phyloP scores from a whole-genome alignment of 2,888 invertebrate species.

The Stenurella melanura region DNA sequence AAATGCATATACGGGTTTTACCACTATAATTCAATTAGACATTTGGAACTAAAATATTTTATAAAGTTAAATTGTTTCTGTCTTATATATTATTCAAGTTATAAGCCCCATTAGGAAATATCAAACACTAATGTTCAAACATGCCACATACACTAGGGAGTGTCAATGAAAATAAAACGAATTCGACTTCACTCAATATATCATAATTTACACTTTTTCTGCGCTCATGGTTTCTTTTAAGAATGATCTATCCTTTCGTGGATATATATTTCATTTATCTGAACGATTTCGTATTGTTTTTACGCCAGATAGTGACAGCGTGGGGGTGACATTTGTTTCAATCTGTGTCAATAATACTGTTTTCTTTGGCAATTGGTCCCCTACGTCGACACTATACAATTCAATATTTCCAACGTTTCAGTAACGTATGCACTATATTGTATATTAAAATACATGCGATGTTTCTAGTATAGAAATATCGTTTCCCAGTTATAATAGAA shows the following conservation, averaged over 20 bases:
- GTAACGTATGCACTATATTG: background rate
- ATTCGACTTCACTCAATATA: slow-evolving; percentile 47
- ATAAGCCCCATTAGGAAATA: slow-evolving; percentile 39
- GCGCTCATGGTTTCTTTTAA: slow-evolving; percentile 35
- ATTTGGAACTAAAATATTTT: too few relatives aligned
- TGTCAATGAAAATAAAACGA: slow-evolving; percentile 50
- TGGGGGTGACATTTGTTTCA: slow-evolving; percentile 16
- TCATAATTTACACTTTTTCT: slow-evolving; percentile 51
- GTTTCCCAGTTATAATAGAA: too few relatives aligned
- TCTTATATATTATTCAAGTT: background rate
- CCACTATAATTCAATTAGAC: too few relatives aligned
- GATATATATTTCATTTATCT: slow-evolving; percentile 44
- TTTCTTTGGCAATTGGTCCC: background rate
- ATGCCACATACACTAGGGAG: slow-evolving; percentile 46
- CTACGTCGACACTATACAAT: background rate
- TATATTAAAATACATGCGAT: background rate
- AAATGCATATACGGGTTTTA: too few relatives aligned
- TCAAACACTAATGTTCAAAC: slow-evolving; percentile 46
- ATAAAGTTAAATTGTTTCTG: too few relatives aligned
- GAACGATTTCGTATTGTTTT: slow-evolving; percentile 41
- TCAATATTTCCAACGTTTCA: background rate
- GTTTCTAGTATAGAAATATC: too few relatives aligned
- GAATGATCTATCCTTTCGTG: slow-evolving; percentile 18
- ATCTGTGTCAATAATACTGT: slow-evolving; percentile 16
- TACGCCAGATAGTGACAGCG: slow-evolving; percentile 7